Base-by-base conservation (phyloP, 2,888 invertebrate species). In the Eupithecia centaureata region DNA sequence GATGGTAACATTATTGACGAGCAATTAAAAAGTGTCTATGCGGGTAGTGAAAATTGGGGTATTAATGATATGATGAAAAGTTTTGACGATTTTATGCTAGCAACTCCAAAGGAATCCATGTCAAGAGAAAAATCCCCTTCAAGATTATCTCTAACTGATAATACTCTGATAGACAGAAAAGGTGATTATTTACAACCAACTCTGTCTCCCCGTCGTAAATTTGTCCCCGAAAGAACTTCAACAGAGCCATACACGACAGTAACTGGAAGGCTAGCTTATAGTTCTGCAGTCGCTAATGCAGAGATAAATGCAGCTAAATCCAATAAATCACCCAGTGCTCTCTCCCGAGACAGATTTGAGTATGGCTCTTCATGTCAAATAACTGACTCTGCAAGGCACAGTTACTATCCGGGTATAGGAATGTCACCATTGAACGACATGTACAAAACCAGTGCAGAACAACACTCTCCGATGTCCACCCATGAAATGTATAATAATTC, bases 1-100 rank as follows among this genome's bases (percentile, higher is more conserved):
- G 95, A 95, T 80, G 94, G 95, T 5, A 94, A 94, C 79, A 95
- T 95, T 74, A 95, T 95, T 76, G 95, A 96, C 76, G 95, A 96
- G 82, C 95, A 96, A 78, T 85, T 96, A 61, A 94, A 95, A 80
- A 95, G 95, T 81, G 94, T 96, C 59, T 96, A 96, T 77, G 92
- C 94, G 0, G 95, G 96, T 74, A 88, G 90, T 63, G 95, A 95
- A 72, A 94, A 94, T 80, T 96, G 96, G 96, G 95, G 94, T 38
- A 95, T 96, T 76, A 95, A 95, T 63, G 95, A 95, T 75, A 95
- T 95, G 86, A 94, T 95, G 77, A 94, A 95, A 78, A 94, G 93
- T 80, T 94, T 95, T 80, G 95, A 95, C 73, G 95, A 95, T 74
- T 91, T 95, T 66, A 89, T 95, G 81, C 81, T 95, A 70, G 85